Conservation (phyloP, 2,113 vertebrate species). For the Datnioides undecimradiatus region DNA sequence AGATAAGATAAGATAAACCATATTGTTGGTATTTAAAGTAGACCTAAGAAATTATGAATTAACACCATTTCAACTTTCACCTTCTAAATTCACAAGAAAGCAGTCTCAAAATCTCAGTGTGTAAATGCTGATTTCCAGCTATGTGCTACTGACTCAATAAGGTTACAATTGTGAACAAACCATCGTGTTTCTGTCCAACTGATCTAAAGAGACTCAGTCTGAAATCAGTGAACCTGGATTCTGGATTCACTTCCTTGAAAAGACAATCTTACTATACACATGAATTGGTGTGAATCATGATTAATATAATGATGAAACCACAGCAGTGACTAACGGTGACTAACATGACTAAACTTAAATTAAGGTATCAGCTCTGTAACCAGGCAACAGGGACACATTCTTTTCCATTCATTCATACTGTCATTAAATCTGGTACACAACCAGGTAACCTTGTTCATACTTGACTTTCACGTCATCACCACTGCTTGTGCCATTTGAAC, state of each 20-base stretch:
- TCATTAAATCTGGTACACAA: neutral
- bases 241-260: too few species aligned
- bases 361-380: conserved; percentile 8
- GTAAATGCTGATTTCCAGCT: neutral
- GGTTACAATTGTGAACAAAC: neutral
- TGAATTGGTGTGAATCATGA: neutral
- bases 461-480: too few species aligned
- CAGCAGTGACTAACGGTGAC: conserved; percentile 4
- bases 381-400: neutral
- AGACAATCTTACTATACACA: too few species aligned
- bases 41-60: too few species aligned
- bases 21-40: too few species aligned
- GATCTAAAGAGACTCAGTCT: neutral
- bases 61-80: neutral
- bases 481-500: neutral
- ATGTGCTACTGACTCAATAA: too few species aligned
- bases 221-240: neutral
- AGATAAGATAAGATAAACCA: too few species aligned
- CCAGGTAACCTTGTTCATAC: too few species aligned
- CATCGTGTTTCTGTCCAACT: neutral
- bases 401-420: neutral
- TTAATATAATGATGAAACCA: neutral
- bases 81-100: neutral
- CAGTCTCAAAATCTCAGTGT: neutral
- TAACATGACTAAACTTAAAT: neutral